phyloP scores from a whole-genome alignment of 2,888 invertebrate genomes.

The Barypeithes pellucidus region DNA sequence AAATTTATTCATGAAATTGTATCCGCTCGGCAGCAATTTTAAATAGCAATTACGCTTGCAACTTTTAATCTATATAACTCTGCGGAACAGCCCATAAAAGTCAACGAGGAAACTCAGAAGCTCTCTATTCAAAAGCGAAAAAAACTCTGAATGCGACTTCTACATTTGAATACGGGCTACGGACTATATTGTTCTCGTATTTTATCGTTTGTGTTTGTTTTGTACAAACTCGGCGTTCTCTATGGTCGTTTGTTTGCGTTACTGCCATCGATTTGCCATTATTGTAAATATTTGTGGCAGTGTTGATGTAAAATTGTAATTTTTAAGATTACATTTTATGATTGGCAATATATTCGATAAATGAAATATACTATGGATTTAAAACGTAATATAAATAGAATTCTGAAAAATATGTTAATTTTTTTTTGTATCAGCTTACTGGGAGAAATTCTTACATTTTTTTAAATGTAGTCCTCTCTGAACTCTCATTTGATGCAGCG shows the following conservation, averaged over 20 bases:
- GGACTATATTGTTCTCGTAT: slow-evolving; percentile 52
- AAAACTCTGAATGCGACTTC: slow-evolving; percentile 64
- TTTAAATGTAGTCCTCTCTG: no score
- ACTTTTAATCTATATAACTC: slow-evolving; percentile 68
- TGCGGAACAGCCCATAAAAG: slow-evolving; percentile 64
- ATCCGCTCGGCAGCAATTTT: slow-evolving; percentile 63
- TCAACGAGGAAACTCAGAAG: slow-evolving; percentile 67
- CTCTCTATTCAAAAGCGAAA: slow-evolving; percentile 65
- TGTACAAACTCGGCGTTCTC: slow-evolving; percentile 43
- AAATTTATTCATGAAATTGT: slow-evolving; percentile 63
- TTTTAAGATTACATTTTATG: slow-evolving; percentile 15
- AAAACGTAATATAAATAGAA: not conserved
- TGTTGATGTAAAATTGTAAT: slow-evolving; percentile 45
- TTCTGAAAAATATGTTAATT: no score
- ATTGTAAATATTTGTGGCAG: slow-evolving; percentile 51
- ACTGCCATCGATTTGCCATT: slow-evolving; percentile 52
- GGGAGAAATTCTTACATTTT: no score
- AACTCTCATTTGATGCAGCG: no score
- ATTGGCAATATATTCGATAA: slow-evolving; percentile 1
- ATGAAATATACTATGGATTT: not conserved
- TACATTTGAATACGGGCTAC: slow-evolving; percentile 59
- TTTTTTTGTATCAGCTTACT: no score
- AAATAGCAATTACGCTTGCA: slow-evolving; percentile 68
- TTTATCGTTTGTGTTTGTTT: slow-evolving; percentile 54
- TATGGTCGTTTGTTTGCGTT: slow-evolving; percentile 50